Percentiles rank a stretch among this genome's conserved stretches.
Evolutionary conservation across 2,797 vertebrate species (phyloP).

Genomic region (Pteronotus mesoamericanus): DNA sequence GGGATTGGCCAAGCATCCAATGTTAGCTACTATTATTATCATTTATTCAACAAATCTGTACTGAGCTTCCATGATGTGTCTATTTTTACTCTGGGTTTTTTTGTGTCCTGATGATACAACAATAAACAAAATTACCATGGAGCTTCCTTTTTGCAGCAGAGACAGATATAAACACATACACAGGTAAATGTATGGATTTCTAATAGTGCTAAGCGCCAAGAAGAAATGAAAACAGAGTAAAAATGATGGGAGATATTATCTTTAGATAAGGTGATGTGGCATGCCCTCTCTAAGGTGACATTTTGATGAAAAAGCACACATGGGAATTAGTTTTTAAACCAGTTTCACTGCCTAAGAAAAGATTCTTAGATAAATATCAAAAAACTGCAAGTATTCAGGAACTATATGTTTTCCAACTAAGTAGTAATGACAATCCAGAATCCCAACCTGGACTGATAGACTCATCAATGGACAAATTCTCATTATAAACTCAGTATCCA

Average conservation of each 20-base stretch:
- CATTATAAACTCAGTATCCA: not conserved
- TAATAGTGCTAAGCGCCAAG: not conserved
- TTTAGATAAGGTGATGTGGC: not conserved
- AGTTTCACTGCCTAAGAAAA: not conserved
- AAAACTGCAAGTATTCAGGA: constrained; percentile 22
- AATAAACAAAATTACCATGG: not conserved
- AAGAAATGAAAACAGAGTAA: not conserved
- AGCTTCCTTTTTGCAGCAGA: not conserved
- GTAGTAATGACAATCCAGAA: not conserved
- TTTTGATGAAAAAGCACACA: constrained; percentile 19
- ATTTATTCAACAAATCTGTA: constrained; percentile 8
- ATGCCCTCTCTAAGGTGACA: not conserved
- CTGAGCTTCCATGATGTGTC: not conserved
- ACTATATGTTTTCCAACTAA: not conserved
- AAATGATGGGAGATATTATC: not conserved
- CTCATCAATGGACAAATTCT: not conserved
- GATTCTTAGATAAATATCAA: not conserved
- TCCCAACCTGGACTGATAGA: not conserved
- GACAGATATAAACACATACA: not conserved
- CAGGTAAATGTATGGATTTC: not conserved
- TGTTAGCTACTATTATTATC: not conserved
- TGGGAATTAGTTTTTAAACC: constrained; percentile 25
- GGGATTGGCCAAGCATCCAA: not conserved
- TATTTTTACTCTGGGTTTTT: not conserved
- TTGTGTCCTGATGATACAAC: not conserved